Evolutionary conservation across 1,140 invertebrate genomes (phyloP), one percentile per base, ranked within the genome.

Genomic region (Drosophila persimilis): DNA sequence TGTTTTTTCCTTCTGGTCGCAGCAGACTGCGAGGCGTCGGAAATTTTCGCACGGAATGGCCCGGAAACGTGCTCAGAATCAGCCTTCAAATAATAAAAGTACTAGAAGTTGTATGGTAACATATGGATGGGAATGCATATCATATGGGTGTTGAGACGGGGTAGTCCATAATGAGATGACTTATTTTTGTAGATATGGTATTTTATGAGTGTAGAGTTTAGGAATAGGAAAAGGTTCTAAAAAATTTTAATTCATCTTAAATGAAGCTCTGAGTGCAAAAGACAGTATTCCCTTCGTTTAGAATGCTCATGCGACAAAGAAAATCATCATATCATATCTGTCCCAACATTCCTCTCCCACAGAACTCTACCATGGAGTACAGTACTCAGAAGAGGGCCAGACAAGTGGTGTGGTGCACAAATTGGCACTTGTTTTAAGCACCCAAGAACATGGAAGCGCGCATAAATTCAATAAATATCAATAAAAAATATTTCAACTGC

Each of bases 391-490:
- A 31, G 7, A 6, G 17, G 46, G 62, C 9, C 45, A 41, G 31
- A 67, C 24, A 56, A 41, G 6, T 26, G 17, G 26, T 22, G 29
- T 35, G 46, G 9, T 55, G 47, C 45, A 46, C 70, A 74, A 74
- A 70, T 65, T 69, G 54, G 51, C 69, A 72, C 80, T 79, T 75
- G 59, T 59, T 60, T 72, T 44, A 74, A 65, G 64, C 52, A 46
- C 26, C 54, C 43, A 13, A 39, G 35, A 39, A 13, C 35, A 39
- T 13, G 35, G 8, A 0, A 39, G 24, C 26, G 41, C 50, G 39
- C 17, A 50, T 52, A 73, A 75, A 81, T 86, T 86, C 81, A 86
- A 86, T 86, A 75, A 86, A 85, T 85, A 85, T 86, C 65, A 78
- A 78, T 79, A 77, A 73, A 79, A 78, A 53, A 61, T 77, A 73